Base-by-base conservation (phyloP, 1,140 invertebrate species). In the Pseudomyrmex cubaensis region DNA sequence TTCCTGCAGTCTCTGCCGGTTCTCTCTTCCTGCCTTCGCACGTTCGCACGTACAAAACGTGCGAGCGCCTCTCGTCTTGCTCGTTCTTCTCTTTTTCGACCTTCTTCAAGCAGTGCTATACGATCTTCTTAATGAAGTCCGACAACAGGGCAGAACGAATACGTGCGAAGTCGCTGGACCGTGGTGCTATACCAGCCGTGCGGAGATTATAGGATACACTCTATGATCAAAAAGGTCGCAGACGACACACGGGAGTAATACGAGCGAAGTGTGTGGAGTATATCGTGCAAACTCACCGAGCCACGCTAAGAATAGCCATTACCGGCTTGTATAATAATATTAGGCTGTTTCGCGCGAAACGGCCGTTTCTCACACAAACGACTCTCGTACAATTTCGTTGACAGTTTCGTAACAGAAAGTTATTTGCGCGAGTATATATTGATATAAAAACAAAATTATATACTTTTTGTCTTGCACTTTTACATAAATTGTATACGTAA, bases 71-170 rank as follows among this genome's bases (percentile, higher is more conserved):
- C 25, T 12, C 35, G 35, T 35, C 35, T 35, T 35, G 35, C 5
- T 78, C 54, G 64, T 69, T 52, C 17, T 78, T 56, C 64, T 78
- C 76, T 69, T 78, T 78, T 78, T 76, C 64, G 69, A 87, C 70
- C 86, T 85, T 82, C 82, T 61, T 52, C 74, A 61, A 57, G 25
- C 50, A 66, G 67, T 88, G 87, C 70, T 88, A 88, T 87, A 88
- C 73, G 87, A 88, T 78, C 83, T 76, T 85, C 86, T 87, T 88
- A 88, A 88, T 87, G 87, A 88, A 88, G 87, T 84, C 76, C 54
- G 87, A 88, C 87, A 88, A 83, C 86, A 88, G 82, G 72, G 76
- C 72, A 35, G 73, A 57, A 61, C 67, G 72, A 86, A 83, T 83
- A 75, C 46, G 82, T 46, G 63, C 67, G 67, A 50, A 77, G 25